These are phyloP conservation scores for Nannospalax galili DNA, from an alignment of 2,113 vertebrate genomes.

Conservation along the genomic window DNA sequence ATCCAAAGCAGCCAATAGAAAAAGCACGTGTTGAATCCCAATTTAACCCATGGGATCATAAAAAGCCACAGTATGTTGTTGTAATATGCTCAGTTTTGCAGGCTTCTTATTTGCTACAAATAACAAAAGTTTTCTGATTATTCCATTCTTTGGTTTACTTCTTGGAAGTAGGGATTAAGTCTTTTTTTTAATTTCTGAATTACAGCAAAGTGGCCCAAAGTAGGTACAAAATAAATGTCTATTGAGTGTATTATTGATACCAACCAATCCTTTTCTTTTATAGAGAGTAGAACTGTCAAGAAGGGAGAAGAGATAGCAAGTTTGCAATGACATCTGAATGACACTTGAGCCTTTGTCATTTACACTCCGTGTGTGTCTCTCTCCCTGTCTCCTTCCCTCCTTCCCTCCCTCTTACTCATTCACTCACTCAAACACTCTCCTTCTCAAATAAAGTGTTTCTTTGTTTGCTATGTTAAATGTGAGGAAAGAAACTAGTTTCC, in stretches of 20 bases:
- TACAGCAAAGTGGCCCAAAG: not conserved
- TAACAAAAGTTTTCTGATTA: not conserved
- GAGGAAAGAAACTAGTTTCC: not conserved
- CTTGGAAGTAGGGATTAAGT: not conserved
- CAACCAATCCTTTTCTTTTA: no score
- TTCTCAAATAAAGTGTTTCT: not conserved
- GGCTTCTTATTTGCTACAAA: not conserved
- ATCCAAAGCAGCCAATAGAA: not conserved
- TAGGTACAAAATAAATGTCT: not conserved
- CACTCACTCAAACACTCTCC: no score
- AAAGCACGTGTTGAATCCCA: not conserved
- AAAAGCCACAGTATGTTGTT: not conserved
- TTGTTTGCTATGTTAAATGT: not conserved
- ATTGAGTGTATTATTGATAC: not conserved
- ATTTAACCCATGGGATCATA: not conserved
- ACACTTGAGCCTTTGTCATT: not conserved
- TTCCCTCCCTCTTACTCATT: not conserved
- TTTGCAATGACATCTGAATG: not conserved
- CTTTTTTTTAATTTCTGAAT: not conserved
- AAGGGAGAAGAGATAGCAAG: not conserved
- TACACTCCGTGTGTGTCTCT: not conserved
- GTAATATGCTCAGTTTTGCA: not conserved
- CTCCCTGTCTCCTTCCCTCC: not conserved
- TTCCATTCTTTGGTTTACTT: not conserved
- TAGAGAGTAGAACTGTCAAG: not conserved